These are phyloP conservation scores for Nycticryphes semicollaris DNA, from an alignment of 2,113 vertebrate genomes.

Conservation along the genomic window DNA sequence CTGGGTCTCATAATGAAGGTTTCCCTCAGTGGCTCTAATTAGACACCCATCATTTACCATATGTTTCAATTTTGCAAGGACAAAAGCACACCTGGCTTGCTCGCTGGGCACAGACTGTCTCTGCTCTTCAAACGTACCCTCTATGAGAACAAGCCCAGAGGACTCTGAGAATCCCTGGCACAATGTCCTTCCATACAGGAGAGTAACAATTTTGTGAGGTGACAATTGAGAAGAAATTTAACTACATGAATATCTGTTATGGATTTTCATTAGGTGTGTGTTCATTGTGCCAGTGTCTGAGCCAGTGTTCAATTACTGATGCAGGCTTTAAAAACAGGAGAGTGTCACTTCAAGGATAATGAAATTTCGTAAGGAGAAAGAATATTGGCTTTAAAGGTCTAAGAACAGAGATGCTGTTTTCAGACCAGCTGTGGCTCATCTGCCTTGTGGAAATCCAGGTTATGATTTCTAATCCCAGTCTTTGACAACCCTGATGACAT, in stretches of 20 bases:
- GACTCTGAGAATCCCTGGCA: neutral
- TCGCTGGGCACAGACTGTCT: neutral
- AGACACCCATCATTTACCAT: neutral
- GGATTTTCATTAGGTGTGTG: neutral
- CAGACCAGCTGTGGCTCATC: neutral
- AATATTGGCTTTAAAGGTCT: neutral
- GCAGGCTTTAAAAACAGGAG: neutral
- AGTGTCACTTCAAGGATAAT: neutral
- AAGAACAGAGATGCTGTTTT: neutral
- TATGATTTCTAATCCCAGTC: neutral
- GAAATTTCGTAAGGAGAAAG: neutral
- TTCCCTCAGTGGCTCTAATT: neutral
- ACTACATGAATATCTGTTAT: rapidly evolving
- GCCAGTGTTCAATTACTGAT: neutral
- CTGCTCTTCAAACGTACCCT: rapidly evolving
- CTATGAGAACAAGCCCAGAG: neutral
- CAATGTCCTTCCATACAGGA: rapidly evolving
- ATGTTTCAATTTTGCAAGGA: neutral
- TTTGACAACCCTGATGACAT: neutral
- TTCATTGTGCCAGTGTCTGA: neutral
- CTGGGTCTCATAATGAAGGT: rapidly evolving
- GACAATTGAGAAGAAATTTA: neutral
- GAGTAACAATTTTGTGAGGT: neutral
- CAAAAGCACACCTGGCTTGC: rapidly evolving
- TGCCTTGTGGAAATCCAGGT: neutral